Conservation (phyloP, 2,888 invertebrate species). For the Arge pagana region DNA sequence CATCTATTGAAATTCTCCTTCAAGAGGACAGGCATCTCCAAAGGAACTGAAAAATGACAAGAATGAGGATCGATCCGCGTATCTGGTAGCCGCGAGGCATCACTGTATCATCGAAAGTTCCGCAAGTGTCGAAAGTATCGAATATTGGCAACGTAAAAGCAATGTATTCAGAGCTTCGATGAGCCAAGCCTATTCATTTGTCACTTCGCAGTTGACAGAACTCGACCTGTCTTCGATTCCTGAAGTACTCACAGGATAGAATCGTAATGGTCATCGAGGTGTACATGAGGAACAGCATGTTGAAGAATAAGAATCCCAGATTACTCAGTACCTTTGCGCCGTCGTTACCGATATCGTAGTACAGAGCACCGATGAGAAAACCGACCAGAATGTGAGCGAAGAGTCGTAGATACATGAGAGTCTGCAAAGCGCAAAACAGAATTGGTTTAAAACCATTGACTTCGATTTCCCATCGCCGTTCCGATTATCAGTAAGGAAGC, state of each 20-base stretch:
- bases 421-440: conserved; percentile 65
- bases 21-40: conserved; percentile 93
- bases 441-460: too few species aligned
- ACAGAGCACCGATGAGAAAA: conserved; percentile 90
- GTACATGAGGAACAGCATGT: conserved; percentile 98
- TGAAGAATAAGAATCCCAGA: conserved; percentile 96
- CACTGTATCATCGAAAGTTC: too few species aligned
- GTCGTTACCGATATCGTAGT: conserved; percentile 95
- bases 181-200: too few species aligned
- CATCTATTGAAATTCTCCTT: conserved; percentile 96
- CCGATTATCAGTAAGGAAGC: conserved; percentile 6
- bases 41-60: conserved; percentile 76
- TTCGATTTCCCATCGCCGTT: too few species aligned
- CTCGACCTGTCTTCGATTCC: too few species aligned
- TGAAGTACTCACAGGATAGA: conserved; percentile 81
- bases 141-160: too few species aligned
- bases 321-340: conserved; percentile 95
- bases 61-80: too few species aligned
- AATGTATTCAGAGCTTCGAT: too few species aligned
- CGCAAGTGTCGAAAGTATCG: too few species aligned
- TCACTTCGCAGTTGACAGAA: too few species aligned
- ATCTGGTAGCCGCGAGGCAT: too few species aligned
- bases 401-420: conserved; percentile 90
- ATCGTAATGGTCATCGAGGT: conserved; percentile 99
- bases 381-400: conserved; percentile 94